Evolutionary conservation across 2,113 vertebrate species (phyloP).

Genomic region (Pomatorhinus ruficollis): DNA sequence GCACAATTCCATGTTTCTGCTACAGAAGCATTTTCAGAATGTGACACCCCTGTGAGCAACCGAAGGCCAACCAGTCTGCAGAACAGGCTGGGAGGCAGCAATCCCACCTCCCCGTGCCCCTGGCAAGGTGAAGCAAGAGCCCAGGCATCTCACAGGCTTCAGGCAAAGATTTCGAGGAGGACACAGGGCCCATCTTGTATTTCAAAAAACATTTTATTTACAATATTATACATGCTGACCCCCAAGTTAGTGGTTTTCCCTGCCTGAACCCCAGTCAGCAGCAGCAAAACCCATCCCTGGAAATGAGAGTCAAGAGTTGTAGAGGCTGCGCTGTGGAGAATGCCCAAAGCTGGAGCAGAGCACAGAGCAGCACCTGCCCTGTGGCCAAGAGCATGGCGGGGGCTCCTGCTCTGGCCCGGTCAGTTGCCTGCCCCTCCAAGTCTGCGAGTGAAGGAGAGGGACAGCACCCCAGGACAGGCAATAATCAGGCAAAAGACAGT

Average conservation of each 20-base stretch:
- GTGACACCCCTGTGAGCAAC: not conserved
- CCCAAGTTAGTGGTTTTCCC: not conserved
- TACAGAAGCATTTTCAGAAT: not conserved
- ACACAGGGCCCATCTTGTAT: fast-evolving
- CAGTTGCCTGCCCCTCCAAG: not conserved
- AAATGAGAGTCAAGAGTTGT: not conserved
- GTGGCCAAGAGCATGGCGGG: fast-evolving
- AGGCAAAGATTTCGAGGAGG: fast-evolving
- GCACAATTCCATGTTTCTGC: not conserved
- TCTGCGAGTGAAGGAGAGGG: not conserved
- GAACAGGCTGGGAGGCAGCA: not conserved
- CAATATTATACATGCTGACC: not conserved
- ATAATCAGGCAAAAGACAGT: not conserved
- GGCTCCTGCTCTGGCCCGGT: not conserved
- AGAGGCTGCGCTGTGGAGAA: fast-evolving
- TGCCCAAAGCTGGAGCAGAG: not conserved
- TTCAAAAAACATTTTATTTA: slow-evolving; percentile 68
- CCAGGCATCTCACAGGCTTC: fast-evolving
- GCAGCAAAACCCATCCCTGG: not conserved
- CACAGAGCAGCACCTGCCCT: not conserved
- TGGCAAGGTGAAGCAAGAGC: not conserved
- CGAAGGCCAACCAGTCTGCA: not conserved
- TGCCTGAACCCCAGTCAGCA: not conserved
- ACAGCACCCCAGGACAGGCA: not conserved
- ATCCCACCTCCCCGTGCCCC: fast-evolving